phyloP scores from a whole-genome alignment of 1,140 invertebrate species.

The Drosophila bipectinata region DNA sequence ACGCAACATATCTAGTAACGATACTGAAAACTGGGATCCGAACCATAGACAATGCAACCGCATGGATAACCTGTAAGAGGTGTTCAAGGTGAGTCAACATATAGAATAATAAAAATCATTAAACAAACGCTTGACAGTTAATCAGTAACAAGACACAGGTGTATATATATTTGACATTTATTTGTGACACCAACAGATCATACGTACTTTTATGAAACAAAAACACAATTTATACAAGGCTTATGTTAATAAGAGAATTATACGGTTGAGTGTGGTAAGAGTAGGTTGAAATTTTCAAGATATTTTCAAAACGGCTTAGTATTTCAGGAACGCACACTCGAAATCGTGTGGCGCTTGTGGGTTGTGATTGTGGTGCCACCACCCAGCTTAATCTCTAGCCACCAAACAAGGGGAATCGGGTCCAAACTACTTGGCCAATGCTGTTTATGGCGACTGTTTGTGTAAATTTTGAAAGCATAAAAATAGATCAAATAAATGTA shows the following conservation, averaged over 20 bases:
- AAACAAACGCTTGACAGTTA: slow-evolving; percentile 35
- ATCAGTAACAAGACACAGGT: slow-evolving; percentile 32
- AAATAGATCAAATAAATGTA: slow-evolving; percentile 43
- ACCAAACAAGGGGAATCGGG: slow-evolving; percentile 74
- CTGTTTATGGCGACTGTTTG: slow-evolving; percentile 76
- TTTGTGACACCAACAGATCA: slow-evolving; percentile 44
- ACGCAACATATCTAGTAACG: slow-evolving; percentile 67
- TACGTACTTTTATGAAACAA: slow-evolving; percentile 1
- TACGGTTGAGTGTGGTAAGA: slow-evolving; percentile 23
- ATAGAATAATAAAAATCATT: slow-evolving; percentile 28
- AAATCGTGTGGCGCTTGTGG: not conserved
- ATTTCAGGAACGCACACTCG: not conserved
- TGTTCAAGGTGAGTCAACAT: slow-evolving; percentile 61
- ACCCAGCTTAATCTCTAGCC: slow-evolving; percentile 55
- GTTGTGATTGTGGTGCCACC: slow-evolving; percentile 27
- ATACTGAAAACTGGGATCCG: slow-evolving; percentile 79
- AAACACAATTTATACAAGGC: slow-evolving; percentile 23
- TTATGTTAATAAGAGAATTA: slow-evolving; percentile 40
- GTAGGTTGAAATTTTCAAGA: not conserved
- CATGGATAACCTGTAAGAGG: slow-evolving; percentile 81
- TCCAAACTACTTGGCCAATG: slow-evolving; percentile 83
- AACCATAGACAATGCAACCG: slow-evolving; percentile 81
- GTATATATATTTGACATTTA: slow-evolving; percentile 47
- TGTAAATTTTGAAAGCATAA: slow-evolving; percentile 36
- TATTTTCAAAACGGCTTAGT: slow-evolving; percentile 71